phyloP scores from a whole-genome alignment of 2,113 vertebrate species.

The Thalassarche chlororhynchos region DNA sequence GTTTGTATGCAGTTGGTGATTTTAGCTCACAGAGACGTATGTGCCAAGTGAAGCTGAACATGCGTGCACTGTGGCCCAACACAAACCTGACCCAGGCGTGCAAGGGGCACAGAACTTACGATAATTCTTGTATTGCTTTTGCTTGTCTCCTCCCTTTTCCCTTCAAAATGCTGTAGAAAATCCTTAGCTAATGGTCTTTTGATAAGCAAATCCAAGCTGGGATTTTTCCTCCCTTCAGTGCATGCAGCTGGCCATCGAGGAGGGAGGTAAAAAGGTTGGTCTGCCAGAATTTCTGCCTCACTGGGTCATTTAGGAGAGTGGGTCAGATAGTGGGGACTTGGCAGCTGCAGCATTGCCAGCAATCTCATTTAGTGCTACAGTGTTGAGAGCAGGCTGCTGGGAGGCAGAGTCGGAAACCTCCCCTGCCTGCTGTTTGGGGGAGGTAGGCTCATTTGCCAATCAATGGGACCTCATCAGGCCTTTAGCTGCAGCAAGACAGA shows the following conservation, averaged over 20 bases:
- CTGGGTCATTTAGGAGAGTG: neutral
- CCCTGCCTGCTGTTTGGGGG: neutral
- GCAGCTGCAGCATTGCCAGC: neutral
- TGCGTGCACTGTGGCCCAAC: fast-evolving
- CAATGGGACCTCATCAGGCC: neutral
- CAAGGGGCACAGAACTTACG: neutral
- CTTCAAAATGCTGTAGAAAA: neutral
- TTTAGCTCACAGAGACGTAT: neutral
- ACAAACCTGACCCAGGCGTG: neutral
- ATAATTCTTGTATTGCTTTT: neutral
- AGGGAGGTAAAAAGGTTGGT: neutral
- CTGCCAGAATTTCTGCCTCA: slow-evolving; percentile 10
- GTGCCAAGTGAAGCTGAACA: neutral
- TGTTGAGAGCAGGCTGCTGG: neutral
- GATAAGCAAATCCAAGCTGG: neutral
- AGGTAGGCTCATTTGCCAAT: neutral
- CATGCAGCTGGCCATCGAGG: neutral
- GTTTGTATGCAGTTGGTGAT: neutral
- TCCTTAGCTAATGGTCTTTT: neutral
- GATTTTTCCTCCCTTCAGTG: neutral
- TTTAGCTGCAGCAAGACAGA: neutral
- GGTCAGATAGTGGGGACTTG: neutral
- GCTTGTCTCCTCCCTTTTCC: neutral
- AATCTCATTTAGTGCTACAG: neutral
- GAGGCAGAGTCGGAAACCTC: neutral